Evolutionary conservation across 1,140 invertebrate genomes (phyloP), one percentile per base, ranked within the genome.

Genomic region (Elymnias hypermnestra): DNA sequence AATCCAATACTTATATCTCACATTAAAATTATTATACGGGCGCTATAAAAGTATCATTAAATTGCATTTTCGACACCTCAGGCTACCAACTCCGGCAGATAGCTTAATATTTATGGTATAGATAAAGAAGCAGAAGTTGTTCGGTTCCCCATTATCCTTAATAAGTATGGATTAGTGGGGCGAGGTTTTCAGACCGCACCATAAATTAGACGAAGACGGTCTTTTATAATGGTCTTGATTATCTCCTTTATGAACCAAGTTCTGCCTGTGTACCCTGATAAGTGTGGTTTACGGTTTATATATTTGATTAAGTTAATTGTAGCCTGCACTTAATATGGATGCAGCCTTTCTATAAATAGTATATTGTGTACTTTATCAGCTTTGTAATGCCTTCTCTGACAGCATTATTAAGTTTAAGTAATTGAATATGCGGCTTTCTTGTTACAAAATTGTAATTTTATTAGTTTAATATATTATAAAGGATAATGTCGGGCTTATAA

Each of bases 101-200:
- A 76, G 63, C 22, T 13, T 46, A 33, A 69, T 78, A 83, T 82
- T 83, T 83, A 82, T 70, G 70, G 51, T 41, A 26, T 35, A 78
- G 77, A 83, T 83, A 82, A 76, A 79, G 63, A 69, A 69, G 63
- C 58, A 75, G 75, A 72, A 81, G 65, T 77, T 73, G 71, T 73
- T 76, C 72, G 72, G 73, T 81, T 79, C 63, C 55, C 75, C 75
- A 82, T 84, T 82, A 79, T 81, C 81, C 73, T 73, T 84, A 84
- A 82, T 81, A 84, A 82, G 77, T 82, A 76, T 74, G 77, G 75
- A 84, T 84, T 84, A 84, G 72, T 61, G 22, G 69, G 70, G 75
- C 52, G 68, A 72, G 68, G 72, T 62, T 52, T 33, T 56, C 61
- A 66, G 65, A 67, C 58, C 61, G 49, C 41, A 42, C 55, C 67